Evolutionary conservation across 2,888 invertebrate genomes (phyloP).

Genomic region (Trilocha varians): DNA sequence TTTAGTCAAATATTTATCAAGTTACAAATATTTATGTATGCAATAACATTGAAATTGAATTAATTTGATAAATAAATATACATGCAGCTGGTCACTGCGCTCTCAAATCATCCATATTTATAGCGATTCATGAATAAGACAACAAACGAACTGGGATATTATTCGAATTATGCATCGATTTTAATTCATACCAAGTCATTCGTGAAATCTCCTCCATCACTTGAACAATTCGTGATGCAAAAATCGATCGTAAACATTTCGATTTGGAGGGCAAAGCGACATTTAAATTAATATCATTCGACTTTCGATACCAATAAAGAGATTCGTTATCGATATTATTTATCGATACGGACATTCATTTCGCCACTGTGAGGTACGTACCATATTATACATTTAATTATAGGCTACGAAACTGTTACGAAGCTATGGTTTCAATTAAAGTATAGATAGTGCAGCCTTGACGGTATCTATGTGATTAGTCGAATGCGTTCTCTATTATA

Average conservation of each 20-base stretch:
- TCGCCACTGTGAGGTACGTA: neutral
- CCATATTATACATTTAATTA: conserved; percentile 1
- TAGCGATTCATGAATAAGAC: conserved; percentile 28
- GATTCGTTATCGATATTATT: neutral
- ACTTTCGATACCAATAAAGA: conserved; percentile 1
- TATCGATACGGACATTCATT: neutral
- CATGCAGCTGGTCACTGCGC: conserved; percentile 16
- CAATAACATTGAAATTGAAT: neutral
- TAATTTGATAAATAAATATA: conserved; percentile 9
- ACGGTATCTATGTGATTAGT: conserved; percentile 26
- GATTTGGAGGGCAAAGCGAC: conserved; percentile 22
- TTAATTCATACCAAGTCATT: conserved; percentile 18
- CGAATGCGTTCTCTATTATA: conserved; percentile 33
- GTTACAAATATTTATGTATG: neutral
- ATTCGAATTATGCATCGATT: conserved; percentile 23
- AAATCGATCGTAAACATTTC: conserved; percentile 22
- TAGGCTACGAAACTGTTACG: conserved; percentile 16
- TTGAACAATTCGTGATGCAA: conserved; percentile 18
- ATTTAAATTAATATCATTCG: conserved; percentile 1
- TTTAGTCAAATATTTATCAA: too few species aligned
- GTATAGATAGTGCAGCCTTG: conserved; percentile 18
- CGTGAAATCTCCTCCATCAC: conserved; percentile 16
- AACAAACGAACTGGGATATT: conserved; percentile 25
- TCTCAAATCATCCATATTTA: conserved; percentile 19
- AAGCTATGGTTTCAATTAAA: conserved; percentile 11